Conservation (phyloP, 2,113 vertebrate genomes). For the Campylomormyrus numenius region DNA sequence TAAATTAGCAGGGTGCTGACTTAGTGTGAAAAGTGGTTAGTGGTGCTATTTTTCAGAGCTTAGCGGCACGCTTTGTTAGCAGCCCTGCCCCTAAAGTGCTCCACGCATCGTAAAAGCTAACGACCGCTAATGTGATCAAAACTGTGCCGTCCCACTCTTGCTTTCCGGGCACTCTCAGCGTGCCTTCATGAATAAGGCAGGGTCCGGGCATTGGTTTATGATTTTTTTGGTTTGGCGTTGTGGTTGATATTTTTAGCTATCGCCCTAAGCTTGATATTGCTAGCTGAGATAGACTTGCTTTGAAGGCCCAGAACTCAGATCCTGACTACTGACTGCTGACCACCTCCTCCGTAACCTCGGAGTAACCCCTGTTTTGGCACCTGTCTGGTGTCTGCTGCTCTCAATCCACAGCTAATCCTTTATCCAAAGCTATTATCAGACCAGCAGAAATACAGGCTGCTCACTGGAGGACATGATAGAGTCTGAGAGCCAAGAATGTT, state of each 20-base stretch:
- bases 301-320: background rate
- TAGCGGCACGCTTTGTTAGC: background rate
- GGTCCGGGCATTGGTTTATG: background rate
- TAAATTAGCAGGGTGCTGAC: background rate
- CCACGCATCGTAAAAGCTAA: slow-evolving; percentile 1
- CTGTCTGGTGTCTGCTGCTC: background rate
- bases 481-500: background rate
- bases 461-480: background rate
- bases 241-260: background rate
- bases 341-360: background rate
- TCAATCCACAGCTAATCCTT: background rate
- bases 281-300: background rate
- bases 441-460: background rate
- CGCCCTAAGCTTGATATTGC: background rate
- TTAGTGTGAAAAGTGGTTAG: slow-evolving; percentile 10
- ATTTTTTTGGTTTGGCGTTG: background rate
- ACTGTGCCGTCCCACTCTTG: background rate
- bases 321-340: background rate
- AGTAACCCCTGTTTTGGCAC: background rate
- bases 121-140: slow-evolving; percentile 3
- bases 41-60: slow-evolving; percentile 6
- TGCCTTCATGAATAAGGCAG: background rate
- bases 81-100: background rate
- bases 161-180: background rate
- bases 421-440: background rate